phyloP scores from a whole-genome alignment of 2,797 vertebrate species.

The Lacerta viridis region DNA sequence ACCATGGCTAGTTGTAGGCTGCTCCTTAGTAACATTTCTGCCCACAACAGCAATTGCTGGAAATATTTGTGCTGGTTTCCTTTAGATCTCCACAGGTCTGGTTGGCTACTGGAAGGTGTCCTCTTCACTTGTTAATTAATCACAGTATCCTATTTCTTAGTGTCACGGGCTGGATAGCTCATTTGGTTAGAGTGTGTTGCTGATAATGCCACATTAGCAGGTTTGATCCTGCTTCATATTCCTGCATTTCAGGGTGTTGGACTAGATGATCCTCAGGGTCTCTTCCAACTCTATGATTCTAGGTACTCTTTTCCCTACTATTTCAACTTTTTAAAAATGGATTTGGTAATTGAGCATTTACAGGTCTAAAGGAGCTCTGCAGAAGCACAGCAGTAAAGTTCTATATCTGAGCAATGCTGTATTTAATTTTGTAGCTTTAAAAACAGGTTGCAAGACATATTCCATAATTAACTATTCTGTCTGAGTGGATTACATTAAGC shows the following conservation, averaged over 20 bases:
- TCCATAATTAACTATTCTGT: background rate
- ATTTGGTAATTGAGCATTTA: constrained; percentile 22
- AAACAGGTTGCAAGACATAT: background rate
- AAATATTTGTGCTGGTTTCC: background rate
- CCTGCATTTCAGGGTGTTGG: too few relatives aligned
- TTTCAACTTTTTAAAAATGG: background rate
- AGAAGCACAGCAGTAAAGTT: constrained; percentile 9
- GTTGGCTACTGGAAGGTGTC: background rate
- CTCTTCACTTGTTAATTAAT: background rate
- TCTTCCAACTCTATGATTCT: too few relatives aligned
- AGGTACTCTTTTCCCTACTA: background rate
- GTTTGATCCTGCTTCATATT: too few relatives aligned
- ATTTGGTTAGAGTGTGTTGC: too few relatives aligned
- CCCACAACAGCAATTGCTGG: background rate
- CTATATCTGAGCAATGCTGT: background rate
- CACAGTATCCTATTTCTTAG: background rate
- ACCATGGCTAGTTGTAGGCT: background rate
- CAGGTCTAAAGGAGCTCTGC: background rate
- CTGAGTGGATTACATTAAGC: background rate
- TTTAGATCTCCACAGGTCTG: constrained; percentile 12
- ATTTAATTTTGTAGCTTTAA: background rate
- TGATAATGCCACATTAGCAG: too few relatives aligned
- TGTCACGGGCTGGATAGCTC: too few relatives aligned
- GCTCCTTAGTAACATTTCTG: background rate
- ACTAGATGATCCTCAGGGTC: too few relatives aligned